Conservation (phyloP, 1,140 invertebrate species). For the Heliconius nattereri region DNA sequence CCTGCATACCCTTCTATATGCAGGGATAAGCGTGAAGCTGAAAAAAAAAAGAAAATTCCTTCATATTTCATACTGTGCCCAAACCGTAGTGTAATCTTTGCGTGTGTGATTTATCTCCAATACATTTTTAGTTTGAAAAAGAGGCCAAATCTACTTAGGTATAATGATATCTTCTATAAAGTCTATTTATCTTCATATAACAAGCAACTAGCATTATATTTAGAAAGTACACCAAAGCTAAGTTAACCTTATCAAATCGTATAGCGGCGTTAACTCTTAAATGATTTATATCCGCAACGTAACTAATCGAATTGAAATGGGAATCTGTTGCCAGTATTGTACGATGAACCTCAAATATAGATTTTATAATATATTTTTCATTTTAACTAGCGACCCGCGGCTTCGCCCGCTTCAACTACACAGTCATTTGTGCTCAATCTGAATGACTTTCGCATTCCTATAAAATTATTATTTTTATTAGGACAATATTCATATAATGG, state of each 20-base stretch:
- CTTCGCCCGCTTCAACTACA: too few species aligned
- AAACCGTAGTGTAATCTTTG: neutral
- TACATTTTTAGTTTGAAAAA: neutral
- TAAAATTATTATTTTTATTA: too few species aligned
- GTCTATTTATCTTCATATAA: neutral
- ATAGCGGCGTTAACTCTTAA: constrained; percentile 34
- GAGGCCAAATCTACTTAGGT: neutral
- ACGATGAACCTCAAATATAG: constrained; percentile 19
- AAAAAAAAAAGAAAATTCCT: too few species aligned
- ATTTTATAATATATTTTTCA: neutral
- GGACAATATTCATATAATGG: too few species aligned
- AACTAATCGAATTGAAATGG: constrained; percentile 37
- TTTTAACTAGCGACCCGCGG: too few species aligned
- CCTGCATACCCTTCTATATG: too few species aligned
- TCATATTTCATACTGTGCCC: neutral
- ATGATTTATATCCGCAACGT: constrained; percentile 45
- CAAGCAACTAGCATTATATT: neutral
- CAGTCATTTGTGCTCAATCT: too few species aligned
- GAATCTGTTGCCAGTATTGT: constrained; percentile 33
- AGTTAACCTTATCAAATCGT: constrained; percentile 39
- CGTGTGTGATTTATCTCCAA: neutral
- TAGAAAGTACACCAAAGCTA: constrained; percentile 34
- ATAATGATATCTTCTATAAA: neutral
- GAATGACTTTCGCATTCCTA: neutral
- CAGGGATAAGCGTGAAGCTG: too few species aligned